Conservation (phyloP, 2,113 vertebrate species). For the Theristicus caerulescens region DNA sequence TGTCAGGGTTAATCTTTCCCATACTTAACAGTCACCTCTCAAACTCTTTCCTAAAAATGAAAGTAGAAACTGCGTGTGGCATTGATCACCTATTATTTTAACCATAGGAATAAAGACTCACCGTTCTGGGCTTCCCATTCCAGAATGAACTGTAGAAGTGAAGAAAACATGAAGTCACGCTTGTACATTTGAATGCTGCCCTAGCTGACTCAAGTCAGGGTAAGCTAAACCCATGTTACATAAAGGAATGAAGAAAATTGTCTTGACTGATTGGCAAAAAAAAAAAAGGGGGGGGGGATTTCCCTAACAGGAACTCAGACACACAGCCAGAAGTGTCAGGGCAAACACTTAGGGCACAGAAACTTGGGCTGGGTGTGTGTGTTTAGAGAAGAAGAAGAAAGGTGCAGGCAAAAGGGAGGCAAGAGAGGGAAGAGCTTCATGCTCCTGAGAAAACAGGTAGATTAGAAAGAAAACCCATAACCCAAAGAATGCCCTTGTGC, state of each 20-base stretch:
- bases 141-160: neutral
- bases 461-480: neutral
- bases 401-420: neutral
- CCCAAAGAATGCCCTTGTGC: neutral
- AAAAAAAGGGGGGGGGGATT: neutral
- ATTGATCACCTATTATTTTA: neutral
- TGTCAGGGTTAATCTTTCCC: neutral
- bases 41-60: neutral
- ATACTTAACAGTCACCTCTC: neutral
- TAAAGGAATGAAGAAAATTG: neutral
- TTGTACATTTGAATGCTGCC: neutral
- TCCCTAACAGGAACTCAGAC: neutral
- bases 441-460: neutral
- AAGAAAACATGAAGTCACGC: neutral
- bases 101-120: neutral
- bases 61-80: neutral
- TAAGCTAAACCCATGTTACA: neutral
- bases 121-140: neutral
- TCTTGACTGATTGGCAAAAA: neutral
- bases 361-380: neutral
- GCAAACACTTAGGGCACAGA: neutral
- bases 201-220: neutral
- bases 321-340: neutral
- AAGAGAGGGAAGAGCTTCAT: neutral
- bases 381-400: neutral